Conservation (phyloP, 2,113 vertebrate species). For the Catharus fuscescens region DNA sequence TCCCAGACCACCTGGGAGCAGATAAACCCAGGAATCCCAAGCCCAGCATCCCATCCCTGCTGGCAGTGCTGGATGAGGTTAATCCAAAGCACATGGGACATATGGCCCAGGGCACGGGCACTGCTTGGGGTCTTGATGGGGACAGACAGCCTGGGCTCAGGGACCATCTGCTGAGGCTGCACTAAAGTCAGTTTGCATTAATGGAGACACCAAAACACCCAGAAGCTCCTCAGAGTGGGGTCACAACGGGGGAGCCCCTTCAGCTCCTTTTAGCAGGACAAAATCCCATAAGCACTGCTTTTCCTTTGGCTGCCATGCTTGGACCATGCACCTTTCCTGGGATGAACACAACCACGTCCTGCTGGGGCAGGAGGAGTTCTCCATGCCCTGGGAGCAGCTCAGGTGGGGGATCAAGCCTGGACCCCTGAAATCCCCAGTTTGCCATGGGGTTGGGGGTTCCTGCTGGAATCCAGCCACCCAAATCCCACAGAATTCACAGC, state of each 20-base stretch:
- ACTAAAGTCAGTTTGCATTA: background rate
- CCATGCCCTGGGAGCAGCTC: rapidly evolving
- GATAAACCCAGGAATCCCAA: rapidly evolving
- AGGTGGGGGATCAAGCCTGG: background rate
- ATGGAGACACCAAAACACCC: background rate
- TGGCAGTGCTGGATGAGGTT: background rate
- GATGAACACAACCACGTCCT: background rate
- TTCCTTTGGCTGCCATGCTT: background rate
- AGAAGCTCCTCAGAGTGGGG: rapidly evolving
- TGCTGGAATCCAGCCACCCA: background rate
- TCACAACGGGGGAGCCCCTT: rapidly evolving
- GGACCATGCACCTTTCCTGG: rapidly evolving
- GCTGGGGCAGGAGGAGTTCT: background rate
- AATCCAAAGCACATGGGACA: conserved; percentile 21
- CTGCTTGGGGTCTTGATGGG: background rate
- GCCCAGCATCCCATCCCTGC: background rate
- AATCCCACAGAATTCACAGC: rapidly evolving
- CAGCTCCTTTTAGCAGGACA: background rate
- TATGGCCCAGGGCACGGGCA: background rate
- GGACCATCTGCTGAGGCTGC: conserved; percentile 61
- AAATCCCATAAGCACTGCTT: background rate
- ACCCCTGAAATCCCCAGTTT: background rate
- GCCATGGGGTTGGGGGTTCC: rapidly evolving
- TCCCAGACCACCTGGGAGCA: background rate
- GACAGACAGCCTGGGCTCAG: conserved; percentile 5